These are phyloP conservation scores for Bathynomus jamesi DNA, from an alignment of 1,140 invertebrate species.

Conservation along the genomic window DNA sequence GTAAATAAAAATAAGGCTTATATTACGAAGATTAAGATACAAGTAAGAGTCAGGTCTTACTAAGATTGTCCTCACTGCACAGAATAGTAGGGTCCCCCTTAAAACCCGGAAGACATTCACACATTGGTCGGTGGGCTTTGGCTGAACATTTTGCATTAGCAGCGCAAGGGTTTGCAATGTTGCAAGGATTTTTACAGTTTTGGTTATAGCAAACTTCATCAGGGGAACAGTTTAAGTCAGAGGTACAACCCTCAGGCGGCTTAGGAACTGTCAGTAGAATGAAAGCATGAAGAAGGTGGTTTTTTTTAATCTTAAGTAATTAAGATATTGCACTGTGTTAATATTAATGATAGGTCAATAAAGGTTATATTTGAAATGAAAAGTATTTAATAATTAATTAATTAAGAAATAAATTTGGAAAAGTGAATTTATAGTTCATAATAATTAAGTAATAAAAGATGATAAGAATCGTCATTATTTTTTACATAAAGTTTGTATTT, in stretches of 20 bases:
- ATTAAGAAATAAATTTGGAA: no score
- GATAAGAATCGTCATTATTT: no score
- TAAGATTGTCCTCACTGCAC: constrained; percentile 45
- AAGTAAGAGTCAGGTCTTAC: constrained; percentile 4
- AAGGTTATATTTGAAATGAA: no score
- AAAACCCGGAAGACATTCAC: constrained; percentile 40
- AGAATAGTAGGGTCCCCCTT: constrained; percentile 60
- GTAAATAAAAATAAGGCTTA: background rate
- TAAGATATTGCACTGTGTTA: no score
- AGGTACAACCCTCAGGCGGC: constrained; percentile 23
- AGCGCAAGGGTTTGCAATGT: constrained; percentile 39
- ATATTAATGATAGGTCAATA: no score
- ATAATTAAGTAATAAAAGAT: no score
- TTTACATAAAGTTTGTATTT: no score
- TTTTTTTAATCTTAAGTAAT: no score
- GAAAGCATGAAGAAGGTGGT: no score
- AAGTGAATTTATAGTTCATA: no score
- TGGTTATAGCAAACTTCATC: constrained; percentile 39
- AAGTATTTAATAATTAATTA: no score
- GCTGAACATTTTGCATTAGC: constrained; percentile 40
- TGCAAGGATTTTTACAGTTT: constrained; percentile 40
- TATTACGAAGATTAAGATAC: background rate
- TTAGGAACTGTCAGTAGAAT: constrained; percentile 14
- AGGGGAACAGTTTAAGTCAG: constrained; percentile 39
- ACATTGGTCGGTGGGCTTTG: constrained; percentile 39